Evolutionary conservation across 1,140 invertebrate genomes (phyloP).

Genomic region (Portunus trituberculatus): DNA sequence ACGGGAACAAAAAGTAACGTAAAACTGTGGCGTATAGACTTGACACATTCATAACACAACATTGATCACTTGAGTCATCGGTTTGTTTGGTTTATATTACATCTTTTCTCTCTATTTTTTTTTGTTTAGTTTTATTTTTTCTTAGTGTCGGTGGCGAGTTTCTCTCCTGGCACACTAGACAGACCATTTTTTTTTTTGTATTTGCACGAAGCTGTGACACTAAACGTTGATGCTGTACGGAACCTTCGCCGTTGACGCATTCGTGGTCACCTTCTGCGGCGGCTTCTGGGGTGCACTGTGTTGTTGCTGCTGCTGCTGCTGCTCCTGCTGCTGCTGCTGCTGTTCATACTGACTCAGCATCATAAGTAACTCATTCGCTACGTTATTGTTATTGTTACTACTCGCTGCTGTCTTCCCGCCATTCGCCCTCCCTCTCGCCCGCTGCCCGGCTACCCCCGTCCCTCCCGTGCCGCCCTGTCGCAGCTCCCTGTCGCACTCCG

Average conservation of each 20-base stretch:
- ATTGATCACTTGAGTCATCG: background rate
- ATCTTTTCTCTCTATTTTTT: background rate
- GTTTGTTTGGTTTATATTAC: background rate
- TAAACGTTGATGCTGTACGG: slow-evolving; percentile 46
- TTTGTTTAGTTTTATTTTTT: background rate
- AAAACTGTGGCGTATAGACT: background rate
- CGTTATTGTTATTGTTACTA: background rate
- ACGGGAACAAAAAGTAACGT: background rate
- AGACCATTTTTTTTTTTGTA: no score
- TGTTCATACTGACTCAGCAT: slow-evolving; percentile 41
- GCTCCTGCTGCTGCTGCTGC: slow-evolving; percentile 16
- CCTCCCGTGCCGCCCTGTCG: background rate
- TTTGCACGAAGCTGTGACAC: background rate
- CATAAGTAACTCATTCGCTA: background rate
- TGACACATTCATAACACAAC: background rate
- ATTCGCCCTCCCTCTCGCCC: slow-evolving; percentile 6
- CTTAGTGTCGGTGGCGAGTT: background rate
- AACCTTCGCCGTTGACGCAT: background rate
- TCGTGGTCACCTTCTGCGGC: background rate
- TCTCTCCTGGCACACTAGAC: background rate
- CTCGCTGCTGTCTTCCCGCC: background rate
- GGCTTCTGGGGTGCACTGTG: background rate
- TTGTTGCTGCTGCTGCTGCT: background rate
- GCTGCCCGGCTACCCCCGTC: background rate
- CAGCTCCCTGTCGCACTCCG: slow-evolving; percentile 63